Evolutionary conservation across 1,140 invertebrate species (phyloP), one percentile per base, ranked within the genome.

Genomic region (Acromyrmex heyeri): DNA sequence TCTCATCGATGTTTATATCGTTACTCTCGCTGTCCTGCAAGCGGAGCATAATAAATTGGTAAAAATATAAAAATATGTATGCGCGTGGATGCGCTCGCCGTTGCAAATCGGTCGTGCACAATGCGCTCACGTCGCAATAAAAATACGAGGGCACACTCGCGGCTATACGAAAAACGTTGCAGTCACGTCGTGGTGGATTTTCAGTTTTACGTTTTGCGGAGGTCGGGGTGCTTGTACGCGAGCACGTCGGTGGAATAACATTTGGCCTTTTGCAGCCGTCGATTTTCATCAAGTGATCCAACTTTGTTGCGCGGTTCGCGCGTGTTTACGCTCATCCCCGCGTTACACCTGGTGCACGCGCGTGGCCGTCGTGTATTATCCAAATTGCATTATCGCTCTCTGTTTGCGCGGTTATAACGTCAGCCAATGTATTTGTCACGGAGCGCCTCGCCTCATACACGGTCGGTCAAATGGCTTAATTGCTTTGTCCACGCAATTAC

Each of bases 401-500:
- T 93, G 88, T 93, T 92, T 91, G 92, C 87, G 89, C 86, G 90
- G 91, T 92, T 92, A 91, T 92, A 93, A 91, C 91, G 90, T 88
- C 87, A 89, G 87, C 86, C 73, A 82, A 85, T 90, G 88, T 91
- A 93, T 93, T 93, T 92, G 88, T 86, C 81, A 87, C 88, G 83
- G 81, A 91, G 86, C 91, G 78, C 87, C 89, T 92, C 85, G 78
- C 83, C 65, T 57, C 85, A 73, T 83, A 87, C 87, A 90, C 86
- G 91, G 83, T 90, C 90, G 88, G 92, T 93, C 91, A 91, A 93
- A 93, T 92, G 92, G 90, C 91, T 92, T 93, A 93, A 93, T 93
- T 93, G 92, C 92, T 93, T 91, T 93, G 92, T 93, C 91, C 91
- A 93, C 88, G 91, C 92, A 93, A 93, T 93, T 93, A 93, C 92